These are phyloP conservation scores for Parauchenoglanis punctatus DNA, from an alignment of 2,797 vertebrate species.

Conservation along the genomic window DNA sequence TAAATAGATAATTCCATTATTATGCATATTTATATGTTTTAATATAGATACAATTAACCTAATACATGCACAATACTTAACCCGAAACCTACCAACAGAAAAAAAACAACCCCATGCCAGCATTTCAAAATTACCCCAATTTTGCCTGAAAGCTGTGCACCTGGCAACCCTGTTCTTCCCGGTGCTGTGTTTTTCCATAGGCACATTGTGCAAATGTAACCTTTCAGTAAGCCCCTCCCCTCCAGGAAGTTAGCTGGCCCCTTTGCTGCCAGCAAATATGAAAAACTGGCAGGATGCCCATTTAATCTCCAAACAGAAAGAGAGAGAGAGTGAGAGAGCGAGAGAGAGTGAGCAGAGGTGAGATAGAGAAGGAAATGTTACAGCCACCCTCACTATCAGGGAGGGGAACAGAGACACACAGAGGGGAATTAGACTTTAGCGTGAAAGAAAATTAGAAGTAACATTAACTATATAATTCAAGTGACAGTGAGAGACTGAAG, in stretches of 20 bases:
- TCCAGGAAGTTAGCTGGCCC: slow-evolving; percentile 83
- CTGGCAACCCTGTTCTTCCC: slow-evolving; percentile 34
- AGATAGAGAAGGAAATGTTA: slow-evolving; percentile 69
- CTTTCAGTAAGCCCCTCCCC: slow-evolving; percentile 84
- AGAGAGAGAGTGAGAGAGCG: slow-evolving; percentile 51
- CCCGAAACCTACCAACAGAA: not conserved
- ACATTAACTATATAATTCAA: slow-evolving; percentile 66
- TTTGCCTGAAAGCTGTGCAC: not conserved
- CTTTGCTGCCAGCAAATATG: slow-evolving; percentile 86
- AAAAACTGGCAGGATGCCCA: slow-evolving; percentile 88
- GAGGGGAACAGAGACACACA: slow-evolving; percentile 62
- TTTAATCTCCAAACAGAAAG: slow-evolving; percentile 82
- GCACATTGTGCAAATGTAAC: slow-evolving; percentile 93
- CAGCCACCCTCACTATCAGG: slow-evolving; percentile 68
- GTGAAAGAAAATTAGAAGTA: slow-evolving; percentile 46
- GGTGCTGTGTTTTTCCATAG: slow-evolving; percentile 77
- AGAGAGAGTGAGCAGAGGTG: slow-evolving; percentile 48
- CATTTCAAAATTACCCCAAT: not conserved
- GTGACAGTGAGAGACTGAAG: slow-evolving; percentile 50
- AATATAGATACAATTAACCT: not conserved
- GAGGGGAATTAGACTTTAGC: slow-evolving; percentile 56
- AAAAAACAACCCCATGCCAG: not conserved
- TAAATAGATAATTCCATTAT: not conserved
- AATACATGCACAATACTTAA: not conserved
- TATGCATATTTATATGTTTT: not conserved